These are phyloP conservation scores for Musca domestica DNA, from an alignment of 1,140 invertebrate species.

Conservation along the genomic window DNA sequence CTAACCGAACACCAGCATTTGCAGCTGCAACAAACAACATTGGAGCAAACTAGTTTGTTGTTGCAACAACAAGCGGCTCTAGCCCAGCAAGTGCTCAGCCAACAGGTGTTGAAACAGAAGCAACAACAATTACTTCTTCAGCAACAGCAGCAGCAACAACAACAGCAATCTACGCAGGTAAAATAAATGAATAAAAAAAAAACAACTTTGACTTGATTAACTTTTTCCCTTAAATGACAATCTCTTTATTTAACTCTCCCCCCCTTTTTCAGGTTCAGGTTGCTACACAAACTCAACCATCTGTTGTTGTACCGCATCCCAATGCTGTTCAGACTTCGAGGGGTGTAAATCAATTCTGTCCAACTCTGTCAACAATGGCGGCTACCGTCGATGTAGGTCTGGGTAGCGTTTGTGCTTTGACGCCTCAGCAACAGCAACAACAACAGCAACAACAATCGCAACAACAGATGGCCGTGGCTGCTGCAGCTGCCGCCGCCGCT, in stretches of 20 bases:
- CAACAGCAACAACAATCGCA: constrained; percentile 24
- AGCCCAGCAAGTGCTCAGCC: constrained; percentile 47
- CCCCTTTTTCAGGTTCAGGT: constrained; percentile 59
- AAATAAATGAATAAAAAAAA: no score
- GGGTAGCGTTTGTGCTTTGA: constrained; percentile 41
- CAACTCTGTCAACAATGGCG: constrained; percentile 38
- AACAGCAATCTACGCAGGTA: constrained; percentile 41
- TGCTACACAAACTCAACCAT: constrained; percentile 57
- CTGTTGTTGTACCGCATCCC: constrained; percentile 44
- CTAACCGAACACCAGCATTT: constrained; percentile 43
- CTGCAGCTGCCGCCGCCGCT: constrained; percentile 20
- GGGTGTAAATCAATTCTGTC: constrained; percentile 22
- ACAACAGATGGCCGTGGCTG: constrained; percentile 25
- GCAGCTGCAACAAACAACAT: constrained; percentile 42
- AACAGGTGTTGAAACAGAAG: constrained; percentile 49
- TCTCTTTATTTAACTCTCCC: no score
- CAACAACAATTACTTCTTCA: constrained; percentile 44
- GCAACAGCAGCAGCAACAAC: constrained; percentile 32
- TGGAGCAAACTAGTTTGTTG: constrained; percentile 30
- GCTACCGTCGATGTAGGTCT: constrained; percentile 45
- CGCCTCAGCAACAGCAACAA: constrained; percentile 34
- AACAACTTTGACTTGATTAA: no score
- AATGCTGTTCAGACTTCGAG: constrained; percentile 35
- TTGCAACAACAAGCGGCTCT: constrained; percentile 42
- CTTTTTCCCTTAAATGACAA: no score